A percentile compares a stretch with the other conserved stretches of the same genome.
Conservation (phyloP, 1,140 invertebrate species). For the Bradysia coprophila region DNA sequence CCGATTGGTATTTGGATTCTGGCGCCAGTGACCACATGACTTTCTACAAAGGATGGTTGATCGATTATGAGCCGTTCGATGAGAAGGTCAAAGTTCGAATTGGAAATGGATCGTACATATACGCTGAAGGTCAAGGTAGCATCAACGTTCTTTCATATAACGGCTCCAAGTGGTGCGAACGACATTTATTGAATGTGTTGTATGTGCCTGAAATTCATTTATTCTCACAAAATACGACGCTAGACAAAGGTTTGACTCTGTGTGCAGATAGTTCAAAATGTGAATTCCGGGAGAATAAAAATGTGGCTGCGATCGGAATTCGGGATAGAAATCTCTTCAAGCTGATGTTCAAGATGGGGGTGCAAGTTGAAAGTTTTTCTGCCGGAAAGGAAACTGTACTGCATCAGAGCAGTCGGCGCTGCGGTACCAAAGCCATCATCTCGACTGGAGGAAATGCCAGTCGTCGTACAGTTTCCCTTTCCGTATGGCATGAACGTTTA, state of each 20-base stretch:
- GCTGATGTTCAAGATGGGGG: conserved; percentile 6
- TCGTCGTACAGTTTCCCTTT: too few relatives aligned
- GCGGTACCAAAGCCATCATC: too few relatives aligned
- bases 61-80: background rate
- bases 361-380: conserved; percentile 3
- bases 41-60: background rate
- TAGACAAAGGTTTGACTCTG: conserved; percentile 12
- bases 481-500: conserved; percentile 23
- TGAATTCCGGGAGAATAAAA: conserved; percentile 9
- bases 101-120: background rate
- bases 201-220: conserved; percentile 20
- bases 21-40: background rate
- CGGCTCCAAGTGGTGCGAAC: background rate
- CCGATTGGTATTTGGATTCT: background rate
- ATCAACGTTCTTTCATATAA: background rate
- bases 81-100: background rate
- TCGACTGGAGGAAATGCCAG: too few relatives aligned
- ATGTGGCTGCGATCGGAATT: conserved; percentile 10
- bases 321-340: conserved; percentile 8
- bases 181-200: conserved; percentile 10
- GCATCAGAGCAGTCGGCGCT: too few relatives aligned
- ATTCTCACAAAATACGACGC: conserved; percentile 15
- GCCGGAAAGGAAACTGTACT: conserved; percentile 1
- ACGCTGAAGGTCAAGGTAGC: background rate
- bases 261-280: conserved; percentile 12